Percentiles rank a stretch among this genome's conserved stretches.
Evolutionary conservation across 2,888 invertebrate genomes (phyloP).

Genomic region (Lasioglossum malachurum): DNA sequence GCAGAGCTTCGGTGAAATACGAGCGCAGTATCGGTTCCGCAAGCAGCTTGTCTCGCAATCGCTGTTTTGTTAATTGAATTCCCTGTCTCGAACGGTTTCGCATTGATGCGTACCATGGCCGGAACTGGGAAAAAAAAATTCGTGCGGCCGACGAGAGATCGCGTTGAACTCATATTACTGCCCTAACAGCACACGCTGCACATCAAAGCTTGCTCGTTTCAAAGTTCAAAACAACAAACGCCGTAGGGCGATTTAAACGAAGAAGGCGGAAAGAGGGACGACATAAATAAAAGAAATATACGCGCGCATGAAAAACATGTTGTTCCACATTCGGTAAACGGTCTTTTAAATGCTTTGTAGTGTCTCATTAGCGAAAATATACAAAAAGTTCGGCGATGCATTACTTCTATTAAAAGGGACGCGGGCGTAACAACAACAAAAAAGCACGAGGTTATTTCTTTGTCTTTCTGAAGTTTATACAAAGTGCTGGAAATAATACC

Average conservation of each 20-base stretch:
- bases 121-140: background rate
- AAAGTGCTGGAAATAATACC: background rate
- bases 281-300: conserved; percentile 12
- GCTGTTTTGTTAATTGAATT: conserved; percentile 75
- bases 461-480: background rate
- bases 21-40: conserved; percentile 53
- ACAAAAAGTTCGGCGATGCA: conserved; percentile 7
- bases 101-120: conserved; percentile 42
- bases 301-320: background rate
- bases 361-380: conserved; percentile 8
- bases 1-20: conserved; percentile 52
- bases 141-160: conserved; percentile 19
- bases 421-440: background rate
- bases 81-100: conserved; percentile 55
- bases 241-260: background rate
- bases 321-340: conserved; percentile 1
- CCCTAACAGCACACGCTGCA: conserved; percentile 18
- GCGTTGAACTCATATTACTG: conserved; percentile 23
- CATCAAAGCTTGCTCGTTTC: conserved; percentile 42
- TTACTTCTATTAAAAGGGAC: background rate
- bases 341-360: background rate
- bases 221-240: background rate
- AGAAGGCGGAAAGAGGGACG: conserved; percentile 1
- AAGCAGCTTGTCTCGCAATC: conserved; percentile 73
- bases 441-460: background rate